Percentiles rank a stretch among this genome's conserved stretches.
Conservation (phyloP, 1,140 invertebrate species). For the Papilio polytes region DNA sequence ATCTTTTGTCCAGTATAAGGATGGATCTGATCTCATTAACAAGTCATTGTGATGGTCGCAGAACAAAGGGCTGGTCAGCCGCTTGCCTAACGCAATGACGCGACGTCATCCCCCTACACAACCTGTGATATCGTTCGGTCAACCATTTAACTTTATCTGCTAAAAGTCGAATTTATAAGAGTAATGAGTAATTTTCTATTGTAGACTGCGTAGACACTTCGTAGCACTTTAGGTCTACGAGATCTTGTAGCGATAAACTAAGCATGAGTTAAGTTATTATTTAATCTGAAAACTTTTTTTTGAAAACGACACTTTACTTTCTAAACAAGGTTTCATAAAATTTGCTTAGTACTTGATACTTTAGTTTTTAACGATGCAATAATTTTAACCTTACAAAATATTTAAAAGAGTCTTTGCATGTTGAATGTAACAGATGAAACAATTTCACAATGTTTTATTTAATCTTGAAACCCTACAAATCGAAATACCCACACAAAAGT, state of each 20-base stretch:
- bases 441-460: background rate
- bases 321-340: background rate
- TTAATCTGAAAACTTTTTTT: background rate
- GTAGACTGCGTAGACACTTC: background rate
- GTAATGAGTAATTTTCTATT: conserved; percentile 11
- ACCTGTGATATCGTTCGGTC: conserved; percentile 40
- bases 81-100: conserved; percentile 57
- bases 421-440: background rate
- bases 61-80: conserved; percentile 70
- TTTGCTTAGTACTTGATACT: background rate
- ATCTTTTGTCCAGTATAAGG: conserved; percentile 73
- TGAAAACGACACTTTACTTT: too few species aligned
- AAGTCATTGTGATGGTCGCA: conserved; percentile 74
- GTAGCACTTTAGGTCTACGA: background rate
- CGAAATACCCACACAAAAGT: conserved; percentile 73
- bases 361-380: background rate
- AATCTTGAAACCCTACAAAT: conserved; percentile 27
- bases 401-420: background rate
- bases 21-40: conserved; percentile 82
- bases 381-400: background rate
- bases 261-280: background rate
- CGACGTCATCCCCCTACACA: conserved; percentile 55
- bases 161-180: conserved; percentile 10
- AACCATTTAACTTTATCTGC: conserved; percentile 35
- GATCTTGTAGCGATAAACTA: background rate